Base-by-base conservation (phyloP, 2,888 invertebrate species). In the Pyrocoelia pectoralis region DNA sequence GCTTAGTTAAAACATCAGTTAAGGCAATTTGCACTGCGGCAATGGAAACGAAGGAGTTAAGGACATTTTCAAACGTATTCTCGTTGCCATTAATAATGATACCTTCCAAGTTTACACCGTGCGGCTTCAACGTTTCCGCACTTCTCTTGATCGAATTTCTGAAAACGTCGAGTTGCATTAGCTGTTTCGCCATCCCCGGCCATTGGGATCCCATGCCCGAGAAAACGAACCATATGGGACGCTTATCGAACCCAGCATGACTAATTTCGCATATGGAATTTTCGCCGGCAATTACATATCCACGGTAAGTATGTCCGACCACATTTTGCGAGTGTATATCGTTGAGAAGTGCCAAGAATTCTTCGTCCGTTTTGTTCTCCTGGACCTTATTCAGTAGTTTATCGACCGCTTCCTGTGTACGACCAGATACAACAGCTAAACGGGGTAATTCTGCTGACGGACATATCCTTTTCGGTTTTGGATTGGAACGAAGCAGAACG, bases 121-220 rank as follows among this genome's bases (percentile, higher is more conserved):
- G 90, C 18, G 91, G 89, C 69, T 88, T 86, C 33, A 99, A 83
- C 10, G 90, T 88, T 49, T 89, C 89, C 4, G 93, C 90, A 69
- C 92, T 91, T 66, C 88, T 88, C 69, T 86, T 84, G 70, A 98
- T 88, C 61, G 94, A 91, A 56, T 88, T 86, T 67, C 88, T 89
- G 83, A 98, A 98, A 1, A 84, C 83, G 56, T 95, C 93, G 67
- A 98, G 84, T 66, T 85, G 82, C 89, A 98, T 90, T 70, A 99
- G 85, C 62, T 91, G 87, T 76, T 89, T 89, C 10, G 91, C 97
- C 98, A 98, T 98, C 74, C 95, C 95, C 50, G 93, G 87, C 98
- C 98, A 98, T 83, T 98, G 98, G 41, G 94, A 92, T 10, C 98
- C 98, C 98, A 99, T 98, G 62, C 99, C 99, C 48, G 97, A 92